Conservation (phyloP, 2,888 invertebrate genomes). For the Dinocampus coccinellae region DNA sequence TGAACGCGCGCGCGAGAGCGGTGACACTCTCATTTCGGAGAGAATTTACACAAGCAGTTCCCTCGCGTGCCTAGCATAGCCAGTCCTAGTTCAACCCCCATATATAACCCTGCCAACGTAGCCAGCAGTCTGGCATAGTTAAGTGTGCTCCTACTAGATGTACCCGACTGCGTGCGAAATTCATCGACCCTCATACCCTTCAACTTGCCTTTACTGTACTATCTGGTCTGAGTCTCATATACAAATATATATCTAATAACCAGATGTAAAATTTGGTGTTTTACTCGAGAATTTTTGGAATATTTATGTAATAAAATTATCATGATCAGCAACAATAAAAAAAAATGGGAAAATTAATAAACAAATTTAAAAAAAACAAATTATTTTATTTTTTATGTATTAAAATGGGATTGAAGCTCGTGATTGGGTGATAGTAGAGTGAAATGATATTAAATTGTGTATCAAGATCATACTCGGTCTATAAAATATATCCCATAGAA, state of each 20-base stretch:
- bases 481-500: not conserved
- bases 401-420: too few relatives aligned
- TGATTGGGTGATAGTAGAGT: not conserved
- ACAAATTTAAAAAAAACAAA: too few relatives aligned
- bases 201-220: slow-evolving; percentile 1
- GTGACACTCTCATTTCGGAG: slow-evolving; percentile 68
- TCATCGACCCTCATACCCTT: slow-evolving; percentile 48
- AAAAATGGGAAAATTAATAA: too few relatives aligned
- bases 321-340: not conserved
- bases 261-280: not conserved
- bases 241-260: not conserved
- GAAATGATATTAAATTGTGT: not conserved
- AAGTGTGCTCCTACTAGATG: slow-evolving; percentile 58
- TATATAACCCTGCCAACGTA: slow-evolving; percentile 52
- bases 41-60: slow-evolving; percentile 67
- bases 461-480: not conserved
- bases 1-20: slow-evolving; percentile 48
- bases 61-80: slow-evolving; percentile 68
- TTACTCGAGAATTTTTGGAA: not conserved
- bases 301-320: not conserved
- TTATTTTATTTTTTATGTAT: too few relatives aligned
- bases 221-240: not conserved
- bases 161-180: slow-evolving; percentile 59
- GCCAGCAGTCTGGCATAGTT: slow-evolving; percentile 62
- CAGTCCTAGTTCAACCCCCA: slow-evolving; percentile 61